A percentile compares a stretch with the other conserved stretches of the same genome.
Evolutionary conservation across 2,797 vertebrate species (phyloP).

Genomic region (Galaxias olidus): DNA sequence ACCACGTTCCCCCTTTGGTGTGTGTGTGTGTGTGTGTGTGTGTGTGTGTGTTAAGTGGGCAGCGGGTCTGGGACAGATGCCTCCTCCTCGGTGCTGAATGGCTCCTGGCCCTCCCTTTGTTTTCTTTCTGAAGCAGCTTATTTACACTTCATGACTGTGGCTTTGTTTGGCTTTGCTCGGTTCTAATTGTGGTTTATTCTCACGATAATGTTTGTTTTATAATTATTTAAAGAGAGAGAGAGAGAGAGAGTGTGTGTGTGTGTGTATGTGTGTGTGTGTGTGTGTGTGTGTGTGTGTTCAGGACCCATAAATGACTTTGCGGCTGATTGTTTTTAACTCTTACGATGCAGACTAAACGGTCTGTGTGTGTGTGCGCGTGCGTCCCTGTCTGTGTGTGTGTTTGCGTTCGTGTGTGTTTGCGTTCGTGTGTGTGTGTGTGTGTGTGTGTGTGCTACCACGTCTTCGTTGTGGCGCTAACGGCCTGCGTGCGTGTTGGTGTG

Average conservation of each 20-base stretch:
- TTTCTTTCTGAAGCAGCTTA: slow-evolving; percentile 40
- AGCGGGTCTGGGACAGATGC: slow-evolving; percentile 64
- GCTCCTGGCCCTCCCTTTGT: slow-evolving; percentile 44
- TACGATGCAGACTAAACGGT: slow-evolving; percentile 28
- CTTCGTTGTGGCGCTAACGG: too few species aligned
- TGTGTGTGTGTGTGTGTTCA: neutral
- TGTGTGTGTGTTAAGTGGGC: slow-evolving; percentile 29
- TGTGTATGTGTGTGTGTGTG: neutral
- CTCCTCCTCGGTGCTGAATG: slow-evolving; percentile 54
- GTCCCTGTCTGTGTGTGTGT: slow-evolving; percentile 1
- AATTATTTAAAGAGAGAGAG: too few species aligned
- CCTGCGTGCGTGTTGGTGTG: slow-evolving; percentile 10
- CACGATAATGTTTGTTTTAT: neutral
- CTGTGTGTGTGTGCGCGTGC: slow-evolving; percentile 6
- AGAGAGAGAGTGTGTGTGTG: too few species aligned
- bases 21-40: neutral
- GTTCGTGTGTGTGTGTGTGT: neutral
- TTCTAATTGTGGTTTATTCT: neutral
- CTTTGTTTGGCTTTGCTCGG: slow-evolving; percentile 5
- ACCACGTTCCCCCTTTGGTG: neutral
- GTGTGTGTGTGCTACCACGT: slow-evolving; percentile 50
- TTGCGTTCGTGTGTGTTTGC: neutral
- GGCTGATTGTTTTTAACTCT: too few species aligned
- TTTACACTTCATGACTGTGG: slow-evolving; percentile 36
- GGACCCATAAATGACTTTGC: neutral